These are phyloP conservation scores for Scomber scombrus DNA, from an alignment of 2,113 vertebrate genomes.

Conservation along the genomic window DNA sequence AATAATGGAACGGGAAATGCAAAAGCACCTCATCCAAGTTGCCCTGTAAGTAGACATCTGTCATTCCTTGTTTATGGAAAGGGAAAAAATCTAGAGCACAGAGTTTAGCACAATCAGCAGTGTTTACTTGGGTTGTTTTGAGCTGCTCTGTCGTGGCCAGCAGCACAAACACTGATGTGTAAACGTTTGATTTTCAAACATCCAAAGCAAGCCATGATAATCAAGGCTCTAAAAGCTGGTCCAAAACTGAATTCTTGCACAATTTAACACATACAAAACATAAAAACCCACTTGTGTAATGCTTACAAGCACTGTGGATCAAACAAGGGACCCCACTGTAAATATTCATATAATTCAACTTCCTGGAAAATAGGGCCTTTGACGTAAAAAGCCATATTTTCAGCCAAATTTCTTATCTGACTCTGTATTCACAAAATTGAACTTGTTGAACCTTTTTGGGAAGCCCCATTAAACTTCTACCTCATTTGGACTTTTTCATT, in stretches of 20 bases:
- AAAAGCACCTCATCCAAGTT: not conserved
- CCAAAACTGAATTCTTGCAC: slow-evolving; percentile 22
- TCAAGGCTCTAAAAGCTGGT: not conserved
- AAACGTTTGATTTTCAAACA: slow-evolving; percentile 28
- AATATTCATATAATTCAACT: slow-evolving; percentile 26
- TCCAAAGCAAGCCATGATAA: slow-evolving; percentile 33
- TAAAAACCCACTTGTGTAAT: not conserved
- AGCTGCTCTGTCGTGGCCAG: not conserved
- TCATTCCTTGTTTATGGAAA: slow-evolving; percentile 6
- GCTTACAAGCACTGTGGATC: not conserved
- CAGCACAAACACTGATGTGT: slow-evolving; percentile 30
- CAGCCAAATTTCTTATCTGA: slow-evolving; percentile 25
- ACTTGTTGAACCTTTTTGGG: slow-evolving; percentile 16
- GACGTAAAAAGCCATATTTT: slow-evolving; percentile 14
- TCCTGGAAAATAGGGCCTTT: slow-evolving; percentile 26
- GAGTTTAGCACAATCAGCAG: not conserved
- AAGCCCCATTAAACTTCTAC: not conserved
- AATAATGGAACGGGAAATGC: not conserved
- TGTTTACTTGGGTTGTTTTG: slow-evolving; percentile 32
- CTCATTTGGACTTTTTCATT: not conserved
- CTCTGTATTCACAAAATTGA: slow-evolving; percentile 22
- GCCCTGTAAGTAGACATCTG: not conserved
- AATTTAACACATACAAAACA: slow-evolving; percentile 5
- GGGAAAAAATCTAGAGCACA: not conserved
- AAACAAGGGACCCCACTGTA: slow-evolving; percentile 2